These are phyloP conservation scores for Martes martes DNA, from an alignment of 2,113 vertebrate species.

Conservation along the genomic window DNA sequence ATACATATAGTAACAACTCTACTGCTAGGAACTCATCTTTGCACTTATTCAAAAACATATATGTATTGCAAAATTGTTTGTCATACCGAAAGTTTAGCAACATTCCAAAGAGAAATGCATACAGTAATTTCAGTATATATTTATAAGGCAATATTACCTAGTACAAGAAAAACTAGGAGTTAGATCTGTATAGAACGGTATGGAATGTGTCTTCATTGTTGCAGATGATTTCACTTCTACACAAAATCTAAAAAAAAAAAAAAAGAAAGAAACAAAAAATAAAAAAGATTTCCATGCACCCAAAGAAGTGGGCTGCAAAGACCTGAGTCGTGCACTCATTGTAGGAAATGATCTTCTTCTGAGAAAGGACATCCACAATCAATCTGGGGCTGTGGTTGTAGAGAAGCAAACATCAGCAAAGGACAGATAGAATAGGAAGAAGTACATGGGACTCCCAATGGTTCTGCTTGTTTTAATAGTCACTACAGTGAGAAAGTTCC, in stretches of 20 bases:
- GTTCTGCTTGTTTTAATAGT: background rate
- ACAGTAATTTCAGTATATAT: background rate
- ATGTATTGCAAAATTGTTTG: background rate
- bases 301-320: constrained; percentile 50
- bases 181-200: background rate
- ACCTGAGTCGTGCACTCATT: constrained; percentile 41
- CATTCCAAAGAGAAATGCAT: background rate
- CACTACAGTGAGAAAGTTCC: background rate
- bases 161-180: background rate
- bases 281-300: background rate
- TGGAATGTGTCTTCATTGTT: background rate
- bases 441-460: background rate
- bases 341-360: background rate
- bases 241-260: background rate
- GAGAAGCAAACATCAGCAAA: background rate
- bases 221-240: background rate
- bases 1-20: background rate
- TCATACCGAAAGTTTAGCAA: background rate
- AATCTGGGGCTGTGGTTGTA: background rate
- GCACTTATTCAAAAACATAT: background rate
- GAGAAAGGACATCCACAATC: background rate
- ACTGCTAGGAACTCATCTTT: background rate
- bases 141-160: background rate
- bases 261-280: background rate
- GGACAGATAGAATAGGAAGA: background rate